phyloP scores from a whole-genome alignment of 2,888 invertebrate genomes.

The Amphipyra berbera region DNA sequence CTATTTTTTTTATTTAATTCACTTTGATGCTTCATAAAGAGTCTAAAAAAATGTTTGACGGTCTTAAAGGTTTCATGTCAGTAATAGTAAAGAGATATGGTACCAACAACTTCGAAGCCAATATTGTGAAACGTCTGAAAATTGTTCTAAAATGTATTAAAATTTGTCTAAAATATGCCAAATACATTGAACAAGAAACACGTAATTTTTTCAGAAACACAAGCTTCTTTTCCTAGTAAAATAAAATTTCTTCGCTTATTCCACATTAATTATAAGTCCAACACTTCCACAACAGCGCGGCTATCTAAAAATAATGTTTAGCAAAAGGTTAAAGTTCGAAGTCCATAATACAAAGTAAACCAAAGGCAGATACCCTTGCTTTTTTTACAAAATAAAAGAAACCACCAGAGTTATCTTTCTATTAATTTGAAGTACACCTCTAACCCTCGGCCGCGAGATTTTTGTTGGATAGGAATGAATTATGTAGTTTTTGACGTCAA shows the following conservation, averaged over 20 bases:
- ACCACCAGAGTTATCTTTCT: constrained; percentile 82
- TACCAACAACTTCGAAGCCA: too few relatives aligned
- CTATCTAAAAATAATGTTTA: constrained; percentile 48
- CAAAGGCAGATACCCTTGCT: constrained; percentile 75
- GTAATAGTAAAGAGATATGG: too few relatives aligned
- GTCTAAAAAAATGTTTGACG: too few relatives aligned
- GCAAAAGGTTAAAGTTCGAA: constrained; percentile 65
- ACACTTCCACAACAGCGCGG: constrained; percentile 7
- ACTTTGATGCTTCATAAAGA: too few relatives aligned
- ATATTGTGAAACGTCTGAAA: too few relatives aligned
- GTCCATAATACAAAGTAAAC: constrained; percentile 81
- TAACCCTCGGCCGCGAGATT: constrained; percentile 59
- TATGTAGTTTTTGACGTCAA: constrained; percentile 45
- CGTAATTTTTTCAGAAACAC: neutral
- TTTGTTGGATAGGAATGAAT: constrained; percentile 53
- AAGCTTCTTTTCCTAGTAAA: constrained; percentile 6
- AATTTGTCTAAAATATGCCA: too few relatives aligned
- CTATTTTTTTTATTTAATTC: neutral
- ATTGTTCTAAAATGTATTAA: too few relatives aligned
- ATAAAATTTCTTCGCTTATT: constrained; percentile 4
- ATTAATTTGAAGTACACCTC: constrained; percentile 75
- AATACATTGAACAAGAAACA: neutral
- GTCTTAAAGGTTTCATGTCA: too few relatives aligned
- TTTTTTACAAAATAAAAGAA: constrained; percentile 76
- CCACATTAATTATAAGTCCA: constrained; percentile 12